phyloP scores from a whole-genome alignment of 2,113 vertebrate species.

The Holacanthus passer region DNA sequence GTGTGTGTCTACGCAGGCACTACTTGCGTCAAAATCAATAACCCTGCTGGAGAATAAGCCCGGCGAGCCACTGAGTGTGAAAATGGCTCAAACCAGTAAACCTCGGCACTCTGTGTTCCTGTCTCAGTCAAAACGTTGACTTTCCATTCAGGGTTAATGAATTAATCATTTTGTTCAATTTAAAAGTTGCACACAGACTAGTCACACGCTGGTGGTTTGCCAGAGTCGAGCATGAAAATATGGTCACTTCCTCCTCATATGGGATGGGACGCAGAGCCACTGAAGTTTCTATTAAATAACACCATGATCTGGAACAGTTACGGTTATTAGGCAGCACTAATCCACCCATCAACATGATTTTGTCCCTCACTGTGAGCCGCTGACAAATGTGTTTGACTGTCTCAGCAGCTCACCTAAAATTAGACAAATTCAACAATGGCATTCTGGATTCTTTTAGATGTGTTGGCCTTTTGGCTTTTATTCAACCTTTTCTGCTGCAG shows the following conservation, averaged over 20 bases:
- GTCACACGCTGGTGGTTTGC: background rate
- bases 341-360: slow-evolving; percentile 23
- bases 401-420: background rate
- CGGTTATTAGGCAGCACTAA: slow-evolving; percentile 34
- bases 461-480: background rate
- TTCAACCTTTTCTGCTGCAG: background rate
- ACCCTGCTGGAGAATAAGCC: slow-evolving; percentile 35
- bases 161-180: background rate
- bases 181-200: background rate
- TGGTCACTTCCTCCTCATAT: slow-evolving; percentile 2
- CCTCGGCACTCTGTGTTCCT: background rate
- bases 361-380: background rate
- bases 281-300: slow-evolving; percentile 24
- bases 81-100: slow-evolving; percentile 13
- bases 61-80: background rate
- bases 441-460: background rate
- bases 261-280: background rate
- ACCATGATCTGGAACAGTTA: slow-evolving; percentile 14
- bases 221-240: background rate
- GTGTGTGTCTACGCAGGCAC: background rate
- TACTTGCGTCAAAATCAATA: slow-evolving; percentile 42
- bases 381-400: slow-evolving; percentile 2
- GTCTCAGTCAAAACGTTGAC: background rate
- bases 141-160: slow-evolving; percentile 6
- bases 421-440: background rate